Evolutionary conservation across 2,888 invertebrate species (phyloP), one percentile per base, ranked within the genome.

Genomic region (Eueremaeus valkanovi): DNA sequence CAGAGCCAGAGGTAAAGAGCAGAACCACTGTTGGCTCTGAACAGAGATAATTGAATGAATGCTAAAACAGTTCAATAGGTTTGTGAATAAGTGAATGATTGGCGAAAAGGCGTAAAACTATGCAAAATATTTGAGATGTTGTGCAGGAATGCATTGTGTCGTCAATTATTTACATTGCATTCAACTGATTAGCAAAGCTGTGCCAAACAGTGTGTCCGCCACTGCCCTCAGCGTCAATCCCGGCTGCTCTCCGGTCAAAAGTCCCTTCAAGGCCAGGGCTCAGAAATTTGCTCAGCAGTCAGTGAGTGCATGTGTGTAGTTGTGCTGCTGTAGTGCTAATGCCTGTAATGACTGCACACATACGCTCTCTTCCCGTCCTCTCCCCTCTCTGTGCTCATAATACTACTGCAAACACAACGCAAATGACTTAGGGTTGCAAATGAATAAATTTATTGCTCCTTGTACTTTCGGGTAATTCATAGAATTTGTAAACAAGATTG

Each of bases 171-270:
- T 18, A 13, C 11, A 45, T 40, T 3, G 42, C 18, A 16, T 11
- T 45, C 42, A 24, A 27, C 55, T 27, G 8, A 55, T 55, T 24
- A 9, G 55, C 45, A 45, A 3, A 18, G 27, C 24, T 24, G 24
- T 27, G 55, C n/a, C n/a, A 16, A 27, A 40, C 66, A 36, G 3
- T 36, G 66, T n/a, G 1, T 70, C n/a, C 45, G 45, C 70, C 40
- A 45, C 70, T 45, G 45, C 27, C n/a, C 21, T 18, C 11, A 18
- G 6, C 21, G 36, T 21, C 11, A 21, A 27, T 29, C 70, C 70
- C 42, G 45, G 70, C n/a, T n/a, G n/a, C n/a, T n/a, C n/a, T n/a
- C n/a, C 70, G 70, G 70, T 70, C 70, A 70, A 70, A 42, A 70
- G 70, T 70, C 70, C 31, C 36, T 42, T 40, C 70, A 70, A 70